phyloP scores from a whole-genome alignment of 2,797 vertebrate species.

The Meriones psammophilus region DNA sequence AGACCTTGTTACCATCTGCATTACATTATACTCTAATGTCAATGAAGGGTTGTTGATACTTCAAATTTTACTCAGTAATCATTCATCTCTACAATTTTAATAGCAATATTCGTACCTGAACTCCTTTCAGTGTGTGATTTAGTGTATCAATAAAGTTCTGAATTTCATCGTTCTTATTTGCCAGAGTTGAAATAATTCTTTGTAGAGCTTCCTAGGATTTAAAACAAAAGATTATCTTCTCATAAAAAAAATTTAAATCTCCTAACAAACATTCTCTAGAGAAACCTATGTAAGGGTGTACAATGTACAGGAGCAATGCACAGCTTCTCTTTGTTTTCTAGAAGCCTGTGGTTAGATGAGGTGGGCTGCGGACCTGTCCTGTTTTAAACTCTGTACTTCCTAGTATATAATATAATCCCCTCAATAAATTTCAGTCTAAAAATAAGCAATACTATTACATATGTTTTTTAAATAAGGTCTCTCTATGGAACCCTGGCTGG shows the following conservation, averaged over 20 bases:
- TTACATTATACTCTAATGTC: constrained; percentile 4
- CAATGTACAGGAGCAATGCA: background rate
- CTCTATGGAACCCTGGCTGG: background rate
- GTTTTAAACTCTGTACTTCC: constrained; percentile 31
- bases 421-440: background rate
- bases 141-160: constrained; percentile 94
- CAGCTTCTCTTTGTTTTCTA: constrained; percentile 28
- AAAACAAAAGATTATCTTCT: constrained; percentile 60
- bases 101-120: constrained; percentile 91
- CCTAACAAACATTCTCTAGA: constrained; percentile 32
- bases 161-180: constrained; percentile 96
- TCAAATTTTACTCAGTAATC: constrained; percentile 40
- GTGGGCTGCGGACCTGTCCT: background rate
- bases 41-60: background rate
- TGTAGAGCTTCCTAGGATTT: constrained; percentile 94
- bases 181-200: constrained; percentile 95
- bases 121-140: constrained; percentile 90
- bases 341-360: constrained; percentile 3
- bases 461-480: background rate
- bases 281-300: background rate
- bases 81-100: constrained; percentile 40
- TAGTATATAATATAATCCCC: background rate
- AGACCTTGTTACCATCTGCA: background rate
- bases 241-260: background rate
- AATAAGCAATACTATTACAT: background rate